A percentile compares a stretch with the other conserved stretches of the same genome.
Conservation (phyloP, 2,113 vertebrate species). For the Corythaixoides concolor region DNA sequence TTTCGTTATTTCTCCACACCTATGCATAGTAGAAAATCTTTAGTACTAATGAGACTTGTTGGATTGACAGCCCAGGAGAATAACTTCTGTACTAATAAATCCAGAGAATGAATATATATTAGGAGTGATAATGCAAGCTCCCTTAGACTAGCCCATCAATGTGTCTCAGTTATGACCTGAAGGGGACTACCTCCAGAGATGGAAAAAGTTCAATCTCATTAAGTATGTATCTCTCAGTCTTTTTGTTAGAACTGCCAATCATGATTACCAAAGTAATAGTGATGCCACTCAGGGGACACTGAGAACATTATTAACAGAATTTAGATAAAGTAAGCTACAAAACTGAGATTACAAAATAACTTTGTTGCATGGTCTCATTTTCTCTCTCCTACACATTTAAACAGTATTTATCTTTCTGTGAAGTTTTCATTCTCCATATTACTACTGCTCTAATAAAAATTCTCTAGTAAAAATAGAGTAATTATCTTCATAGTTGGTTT, state of each 20-base stretch:
- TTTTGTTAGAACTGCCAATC: conserved; percentile 2
- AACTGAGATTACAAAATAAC: background rate
- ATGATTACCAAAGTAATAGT: background rate
- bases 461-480: background rate
- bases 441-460: background rate
- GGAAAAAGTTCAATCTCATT: background rate
- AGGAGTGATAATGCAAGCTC: background rate
- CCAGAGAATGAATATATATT: background rate
- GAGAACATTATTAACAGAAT: background rate
- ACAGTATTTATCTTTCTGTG: background rate
- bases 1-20: too few relatives aligned
- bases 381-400: background rate
- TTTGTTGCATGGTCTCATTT: background rate
- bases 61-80: background rate
- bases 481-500: background rate
- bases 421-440: background rate
- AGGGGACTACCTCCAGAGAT: background rate
- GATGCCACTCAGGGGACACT: background rate
- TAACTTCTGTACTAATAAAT: background rate
- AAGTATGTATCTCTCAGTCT: background rate
- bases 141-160: background rate
- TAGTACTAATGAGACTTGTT: background rate
- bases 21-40: background rate
- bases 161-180: background rate
- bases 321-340: background rate